Base-by-base conservation (phyloP, 2,888 invertebrate genomes). In the Lamellibrachia columna region DNA sequence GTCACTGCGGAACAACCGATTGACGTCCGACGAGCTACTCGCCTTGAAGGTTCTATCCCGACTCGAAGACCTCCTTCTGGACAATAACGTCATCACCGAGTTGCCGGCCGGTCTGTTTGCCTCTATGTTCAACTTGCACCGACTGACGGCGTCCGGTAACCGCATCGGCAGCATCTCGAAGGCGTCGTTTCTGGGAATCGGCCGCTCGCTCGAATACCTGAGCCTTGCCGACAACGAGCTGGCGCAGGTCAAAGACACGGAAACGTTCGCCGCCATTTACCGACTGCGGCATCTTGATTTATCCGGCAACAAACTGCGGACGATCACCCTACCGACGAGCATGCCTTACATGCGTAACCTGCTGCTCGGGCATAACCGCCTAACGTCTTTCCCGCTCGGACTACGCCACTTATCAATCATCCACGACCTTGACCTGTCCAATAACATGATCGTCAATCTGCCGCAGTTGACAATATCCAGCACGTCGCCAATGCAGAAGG, bases 261-360 rank as follows among this genome's bases (percentile, higher is more conserved):
- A 92, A 60, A 91, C 93, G 15, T 92, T 93, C 52, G 52, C 90
- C 3, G 91, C 52, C 7, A 11, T 93, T 3, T 60, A 92, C 52
- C 92, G 91, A n/a, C 55, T 93, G 53, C 90, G 93, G 15, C 91
- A 92, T 28, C 52, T 93, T n/a, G 93, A 93, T 40, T 91, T 93
- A 53, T 93, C 93, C 11, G 52, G 91, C 6, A 93, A 93, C 90
- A 28, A n/a, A 7, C 55, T 93, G 7, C 75, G n/a, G 22, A 75
- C 75, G 6, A 75, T 75, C 75, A 75, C 75, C 40, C 91, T 93
- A 11, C 93, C 93, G 15, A 11, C 92, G 7, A 92, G 90, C 15
- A 93, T 93, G 93, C 93, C 93, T 1, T 93, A 93, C 52, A 91
- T 93, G 90, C 53, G 93, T 9, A 58, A 90, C n/a, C 92, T 93